Conservation (phyloP, 2,797 vertebrate species). For the Clarias platycephalus region DNA sequence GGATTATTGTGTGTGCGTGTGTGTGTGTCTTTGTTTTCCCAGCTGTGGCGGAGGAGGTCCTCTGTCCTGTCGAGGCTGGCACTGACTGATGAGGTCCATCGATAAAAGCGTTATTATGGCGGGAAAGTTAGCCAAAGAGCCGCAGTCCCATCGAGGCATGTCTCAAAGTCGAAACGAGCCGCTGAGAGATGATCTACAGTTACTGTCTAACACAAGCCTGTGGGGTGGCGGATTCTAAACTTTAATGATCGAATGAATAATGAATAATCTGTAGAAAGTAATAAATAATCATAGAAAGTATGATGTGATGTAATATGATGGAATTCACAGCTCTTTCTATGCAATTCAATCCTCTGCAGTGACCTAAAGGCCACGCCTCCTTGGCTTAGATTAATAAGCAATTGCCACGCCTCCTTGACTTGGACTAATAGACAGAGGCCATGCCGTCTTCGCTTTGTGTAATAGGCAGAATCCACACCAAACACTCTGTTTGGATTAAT, state of each 20-base stretch:
- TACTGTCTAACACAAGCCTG: neutral
- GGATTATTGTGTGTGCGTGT: constrained; percentile 10
- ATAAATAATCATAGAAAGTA: neutral
- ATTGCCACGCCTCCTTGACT: neutral
- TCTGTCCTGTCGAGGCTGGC: constrained; percentile 5
- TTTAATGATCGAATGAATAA: neutral
- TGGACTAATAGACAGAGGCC: neutral
- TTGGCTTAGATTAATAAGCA: neutral
- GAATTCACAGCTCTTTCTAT: neutral
- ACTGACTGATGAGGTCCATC: constrained; percentile 38
- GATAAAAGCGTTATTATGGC: constrained; percentile 33
- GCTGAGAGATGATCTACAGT: neutral
- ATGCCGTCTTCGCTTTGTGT: too few relatives aligned
- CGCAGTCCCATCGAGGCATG: neutral
- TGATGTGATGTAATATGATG: neutral
- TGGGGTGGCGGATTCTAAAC: neutral
- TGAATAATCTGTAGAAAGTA: neutral
- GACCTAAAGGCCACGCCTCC: neutral
- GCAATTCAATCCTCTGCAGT: too few relatives aligned
- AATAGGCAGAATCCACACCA: neutral
- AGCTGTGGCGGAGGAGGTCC: constrained; percentile 20
- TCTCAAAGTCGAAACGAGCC: neutral
- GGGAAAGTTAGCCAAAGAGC: constrained; percentile 6
- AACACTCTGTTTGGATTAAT: neutral
- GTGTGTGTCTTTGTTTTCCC: constrained; percentile 15